Conservation (phyloP, 35 echinoderm and acorn worm genomes). For the Patiria miniata region DNA sequence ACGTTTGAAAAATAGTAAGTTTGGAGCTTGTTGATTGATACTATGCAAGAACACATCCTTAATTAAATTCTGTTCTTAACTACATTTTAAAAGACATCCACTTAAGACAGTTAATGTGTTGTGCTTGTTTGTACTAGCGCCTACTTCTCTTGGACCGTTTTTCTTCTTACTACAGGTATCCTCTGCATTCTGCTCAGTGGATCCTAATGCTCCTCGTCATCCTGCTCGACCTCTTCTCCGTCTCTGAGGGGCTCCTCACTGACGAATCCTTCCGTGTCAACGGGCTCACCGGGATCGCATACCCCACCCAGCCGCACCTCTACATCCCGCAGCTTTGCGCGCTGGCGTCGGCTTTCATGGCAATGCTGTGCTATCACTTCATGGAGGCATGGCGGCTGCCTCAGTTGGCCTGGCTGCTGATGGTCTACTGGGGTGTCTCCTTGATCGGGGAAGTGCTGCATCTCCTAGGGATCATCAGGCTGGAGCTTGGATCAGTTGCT, state of each 20-base stretch:
- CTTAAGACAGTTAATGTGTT: too few relatives aligned
- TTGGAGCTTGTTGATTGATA: too few relatives aligned
- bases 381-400: constrained; percentile 74
- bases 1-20: too few relatives aligned
- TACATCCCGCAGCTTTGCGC: constrained; percentile 50
- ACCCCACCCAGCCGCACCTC: constrained; percentile 59
- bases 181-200: constrained; percentile 76
- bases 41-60: too few relatives aligned
- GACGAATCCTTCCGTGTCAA: constrained; percentile 52
- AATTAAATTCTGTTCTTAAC: too few relatives aligned
- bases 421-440: constrained; percentile 71
- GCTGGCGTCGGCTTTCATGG: constrained; percentile 47
- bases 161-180: constrained; percentile 31
- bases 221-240: constrained; percentile 19
- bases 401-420: constrained; percentile 52
- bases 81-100: too few relatives aligned
- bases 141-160: background rate
- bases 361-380: constrained; percentile 78
- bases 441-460: constrained; percentile 52
- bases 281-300: background rate
- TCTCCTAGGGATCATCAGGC: constrained; percentile 16
- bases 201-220: constrained; percentile 58
- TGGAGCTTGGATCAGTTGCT: constrained; percentile 4
- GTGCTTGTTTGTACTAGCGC: background rate
- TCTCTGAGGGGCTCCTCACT: constrained; percentile 81